Evolutionary conservation across 2,888 invertebrate genomes (phyloP).

Genomic region (Drosophila algonquin): DNA sequence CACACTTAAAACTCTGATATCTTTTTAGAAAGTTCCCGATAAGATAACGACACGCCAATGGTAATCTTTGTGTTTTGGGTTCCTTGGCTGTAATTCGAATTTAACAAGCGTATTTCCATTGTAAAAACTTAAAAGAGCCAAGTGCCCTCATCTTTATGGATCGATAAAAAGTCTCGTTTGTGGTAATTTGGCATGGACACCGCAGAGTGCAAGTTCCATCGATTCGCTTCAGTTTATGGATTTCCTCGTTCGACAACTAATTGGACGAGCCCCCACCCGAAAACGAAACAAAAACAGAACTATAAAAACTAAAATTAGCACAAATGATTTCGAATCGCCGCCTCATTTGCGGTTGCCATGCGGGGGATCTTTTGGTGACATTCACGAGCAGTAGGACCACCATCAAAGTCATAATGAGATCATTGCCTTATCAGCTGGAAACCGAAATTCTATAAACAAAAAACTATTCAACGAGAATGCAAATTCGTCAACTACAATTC

Average conservation of each 20-base stretch:
- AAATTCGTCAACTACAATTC: constrained; percentile 25
- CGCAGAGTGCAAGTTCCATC: constrained; percentile 28
- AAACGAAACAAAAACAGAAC: constrained; percentile 24
- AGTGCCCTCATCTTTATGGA: constrained; percentile 22
- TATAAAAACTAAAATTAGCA: constrained; percentile 29
- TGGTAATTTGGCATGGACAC: no score
- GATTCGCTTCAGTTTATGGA: constrained; percentile 1
- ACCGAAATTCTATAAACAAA: constrained; percentile 20
- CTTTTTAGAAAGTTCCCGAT: constrained; percentile 48
- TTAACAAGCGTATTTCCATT: constrained; percentile 29
- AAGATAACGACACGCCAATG: constrained; percentile 46
- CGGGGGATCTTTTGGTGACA: background rate
- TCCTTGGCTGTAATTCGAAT: constrained; percentile 45
- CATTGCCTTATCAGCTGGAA: constrained; percentile 29
- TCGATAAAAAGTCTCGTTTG: constrained; percentile 14
- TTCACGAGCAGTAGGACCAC: background rate
- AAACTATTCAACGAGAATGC: constrained; percentile 26
- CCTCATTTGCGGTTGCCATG: background rate
- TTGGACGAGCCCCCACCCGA: constrained; percentile 50
- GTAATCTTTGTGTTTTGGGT: background rate
- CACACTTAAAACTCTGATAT: constrained; percentile 55
- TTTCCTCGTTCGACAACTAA: background rate
- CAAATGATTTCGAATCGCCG: background rate
- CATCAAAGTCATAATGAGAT: constrained; percentile 11
- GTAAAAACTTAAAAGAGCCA: constrained; percentile 25